Evolutionary conservation across 2,888 invertebrate genomes (phyloP), one percentile per base, ranked within the genome.

Genomic region (Ormyrus labotus): DNA sequence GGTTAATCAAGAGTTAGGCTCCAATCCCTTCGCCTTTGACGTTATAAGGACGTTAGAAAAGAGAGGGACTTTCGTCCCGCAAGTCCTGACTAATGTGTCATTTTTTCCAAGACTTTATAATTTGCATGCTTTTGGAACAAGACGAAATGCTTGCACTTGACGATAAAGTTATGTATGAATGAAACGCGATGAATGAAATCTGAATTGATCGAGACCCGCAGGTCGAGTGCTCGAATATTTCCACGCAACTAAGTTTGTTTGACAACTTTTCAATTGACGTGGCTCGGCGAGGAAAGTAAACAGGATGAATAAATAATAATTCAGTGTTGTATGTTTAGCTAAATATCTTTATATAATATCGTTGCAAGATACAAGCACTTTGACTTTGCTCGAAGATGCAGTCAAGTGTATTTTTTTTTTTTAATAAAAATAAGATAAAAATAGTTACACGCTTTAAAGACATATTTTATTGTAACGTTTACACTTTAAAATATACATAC

Each of bases 11-110:
- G 34, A 34, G 34, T 34, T 34, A 34, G 34, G 13, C 45, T 76
- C 61, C 78, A 74, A 78, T 78, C 78, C 47, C 64, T 60, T 74
- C 74, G 74, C 57, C 9, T 50, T 10, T n/a, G 65, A 70, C 70
- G 65, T 60, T 13, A 34, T 34, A n/a, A 9, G 11, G 72, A 55
- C 53, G 58, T 45, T 67, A 48, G 6, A 47, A 13, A 79, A 68
- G 6, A 50, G 71, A 64, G 78, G 50, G 48, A 11, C n/a, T n/a
- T 7, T 58, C 2, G 45, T 76, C 61, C 47, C 67, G 47, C 51
- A 57, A 55, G 58, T 60, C 63, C 68, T 47, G 58, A 50, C 60
- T 67, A 61, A 61, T 45, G 13, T 60, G 7, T 55, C 48, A 11
- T 5, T 10, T 55, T 47, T n/a, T 71, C 53, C 47, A 64, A 70